Percentiles rank a stretch among this genome's conserved stretches.
These are phyloP conservation scores for Myocastor coypus DNA, from an alignment of 2,113 vertebrate genomes.

Conservation along the genomic window DNA sequence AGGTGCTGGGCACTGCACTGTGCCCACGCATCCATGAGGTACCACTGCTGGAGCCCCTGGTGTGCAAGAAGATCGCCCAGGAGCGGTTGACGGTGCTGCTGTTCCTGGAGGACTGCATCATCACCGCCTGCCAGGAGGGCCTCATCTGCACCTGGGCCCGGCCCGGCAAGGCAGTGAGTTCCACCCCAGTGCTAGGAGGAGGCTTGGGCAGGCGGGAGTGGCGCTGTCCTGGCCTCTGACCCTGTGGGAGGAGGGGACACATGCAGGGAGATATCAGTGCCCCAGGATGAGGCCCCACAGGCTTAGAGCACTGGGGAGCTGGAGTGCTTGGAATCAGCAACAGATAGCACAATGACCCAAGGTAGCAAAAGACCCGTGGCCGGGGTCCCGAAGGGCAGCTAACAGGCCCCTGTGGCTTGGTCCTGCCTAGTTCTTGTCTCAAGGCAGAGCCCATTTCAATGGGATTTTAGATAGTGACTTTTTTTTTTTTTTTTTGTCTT, in stretches of 20 bases:
- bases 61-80: constrained; percentile 96
- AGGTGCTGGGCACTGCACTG: constrained; percentile 92
- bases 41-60: constrained; percentile 94
- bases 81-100: constrained; percentile 95
- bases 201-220: not conserved
- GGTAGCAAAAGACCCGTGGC: not conserved
- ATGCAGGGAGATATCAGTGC: not conserved
- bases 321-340: not conserved
- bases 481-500: no score
- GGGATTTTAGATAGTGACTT: not conserved
- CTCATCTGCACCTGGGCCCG: constrained; percentile 96
- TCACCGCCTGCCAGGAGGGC: constrained; percentile 95
- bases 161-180: constrained; percentile 92
- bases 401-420: accelerated
- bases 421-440: not conserved
- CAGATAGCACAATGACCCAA: not conserved
- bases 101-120: constrained; percentile 96
- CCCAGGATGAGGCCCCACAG: not conserved
- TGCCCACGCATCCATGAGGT: constrained; percentile 96
- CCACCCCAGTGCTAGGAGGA: not conserved
- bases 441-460: not conserved
- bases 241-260: not conserved
- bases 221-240: not conserved
- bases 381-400: no score
- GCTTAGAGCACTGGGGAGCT: not conserved